phyloP scores from a whole-genome alignment of 2,888 invertebrate species.

The Mythimna loreyi region DNA sequence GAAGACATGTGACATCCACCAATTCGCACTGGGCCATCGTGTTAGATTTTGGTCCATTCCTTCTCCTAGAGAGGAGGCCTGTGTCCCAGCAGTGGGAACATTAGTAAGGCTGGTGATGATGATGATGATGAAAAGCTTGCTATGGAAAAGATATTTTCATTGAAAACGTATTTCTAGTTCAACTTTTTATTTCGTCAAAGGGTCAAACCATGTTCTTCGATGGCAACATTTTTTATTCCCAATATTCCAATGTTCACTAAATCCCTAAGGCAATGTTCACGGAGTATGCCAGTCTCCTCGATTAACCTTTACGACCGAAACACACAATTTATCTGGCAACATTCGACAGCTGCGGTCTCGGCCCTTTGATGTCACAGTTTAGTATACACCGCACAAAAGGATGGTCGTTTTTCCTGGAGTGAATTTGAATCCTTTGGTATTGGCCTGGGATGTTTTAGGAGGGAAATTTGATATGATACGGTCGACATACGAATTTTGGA shows the following conservation, averaged over 20 bases:
- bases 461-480: not conserved
- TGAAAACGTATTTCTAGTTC: no score
- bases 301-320: slow-evolving; percentile 30
- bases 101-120: no score
- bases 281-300: slow-evolving; percentile 14
- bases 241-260: slow-evolving; percentile 14
- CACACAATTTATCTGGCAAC: slow-evolving; percentile 37
- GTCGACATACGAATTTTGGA: not conserved
- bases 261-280: slow-evolving; percentile 23
- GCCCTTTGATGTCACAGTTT: slow-evolving; percentile 54
- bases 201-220: not conserved
- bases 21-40: no score
- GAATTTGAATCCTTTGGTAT: slow-evolving; percentile 29
- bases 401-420: slow-evolving; percentile 16
- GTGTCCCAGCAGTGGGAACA: no score
- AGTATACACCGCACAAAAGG: slow-evolving; percentile 42
- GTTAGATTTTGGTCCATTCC: no score
- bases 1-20: no score
- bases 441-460: slow-evolving; percentile 16
- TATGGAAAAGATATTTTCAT: no score
- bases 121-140: no score
- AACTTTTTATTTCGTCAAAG: not conserved
- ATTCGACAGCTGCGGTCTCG: slow-evolving; percentile 51
- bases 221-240: not conserved
- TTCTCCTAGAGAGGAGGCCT: no score